A percentile compares a stretch with the other conserved stretches of the same genome.
Evolutionary conservation across 2,797 vertebrate genomes (phyloP).

Genomic region (Morelia viridis): DNA sequence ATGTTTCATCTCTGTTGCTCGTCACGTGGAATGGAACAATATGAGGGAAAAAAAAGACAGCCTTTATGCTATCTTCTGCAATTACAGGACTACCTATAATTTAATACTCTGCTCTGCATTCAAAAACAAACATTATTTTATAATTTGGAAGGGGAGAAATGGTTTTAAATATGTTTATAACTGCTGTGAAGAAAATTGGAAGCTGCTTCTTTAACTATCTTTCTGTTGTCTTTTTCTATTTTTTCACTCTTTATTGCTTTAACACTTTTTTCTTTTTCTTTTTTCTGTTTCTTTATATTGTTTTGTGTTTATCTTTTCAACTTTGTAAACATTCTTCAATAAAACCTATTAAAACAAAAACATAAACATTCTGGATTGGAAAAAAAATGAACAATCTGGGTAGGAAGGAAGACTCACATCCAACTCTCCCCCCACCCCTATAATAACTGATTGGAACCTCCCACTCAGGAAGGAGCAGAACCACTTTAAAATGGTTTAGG

Average conservation of each 20-base stretch:
- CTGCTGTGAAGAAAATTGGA: neutral
- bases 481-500: too few species aligned
- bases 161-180: neutral
- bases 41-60: neutral
- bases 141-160: slow-evolving; percentile 38
- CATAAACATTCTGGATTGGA: neutral
- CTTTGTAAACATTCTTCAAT: neutral
- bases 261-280: neutral
- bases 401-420: too few species aligned
- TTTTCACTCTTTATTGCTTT: neutral
- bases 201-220: neutral
- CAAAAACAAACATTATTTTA: slow-evolving; percentile 31
- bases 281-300: neutral
- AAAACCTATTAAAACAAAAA: neutral
- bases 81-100: slow-evolving; percentile 37
- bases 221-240: neutral
- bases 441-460: too few species aligned
- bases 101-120: slow-evolving; percentile 2
- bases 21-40: neutral
- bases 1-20: neutral
- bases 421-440: too few species aligned
- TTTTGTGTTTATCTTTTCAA: neutral
- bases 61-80: slow-evolving; percentile 32
- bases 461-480: too few species aligned
- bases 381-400: too few species aligned